Conservation (phyloP, 2,888 invertebrate genomes). For the Noctua janthina region DNA sequence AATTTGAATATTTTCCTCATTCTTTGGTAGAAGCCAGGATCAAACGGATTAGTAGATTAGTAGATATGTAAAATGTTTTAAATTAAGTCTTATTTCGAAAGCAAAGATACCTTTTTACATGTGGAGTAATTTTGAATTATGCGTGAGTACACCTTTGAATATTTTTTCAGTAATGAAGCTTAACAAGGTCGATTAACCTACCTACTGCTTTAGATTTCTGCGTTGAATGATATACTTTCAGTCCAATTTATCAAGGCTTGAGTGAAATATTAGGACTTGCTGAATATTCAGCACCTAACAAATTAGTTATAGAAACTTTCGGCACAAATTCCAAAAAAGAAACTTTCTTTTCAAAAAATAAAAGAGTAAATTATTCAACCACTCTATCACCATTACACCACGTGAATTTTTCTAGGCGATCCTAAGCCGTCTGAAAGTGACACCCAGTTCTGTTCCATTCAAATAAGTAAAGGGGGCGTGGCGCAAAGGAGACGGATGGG, state of each 20-base stretch:
- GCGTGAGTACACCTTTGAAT: background rate
- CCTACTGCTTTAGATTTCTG: slow-evolving; percentile 8
- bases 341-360: background rate
- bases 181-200: slow-evolving; percentile 1
- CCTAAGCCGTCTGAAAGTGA: slow-evolving; percentile 64
- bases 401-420: slow-evolving; percentile 52
- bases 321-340: background rate
- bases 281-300: background rate
- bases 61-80: slow-evolving; percentile 40
- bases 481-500: slow-evolving; percentile 75
- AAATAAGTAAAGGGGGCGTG: slow-evolving; percentile 73
- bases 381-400: slow-evolving; percentile 38
- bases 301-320: slow-evolving; percentile 6
- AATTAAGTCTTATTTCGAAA: slow-evolving; percentile 40
- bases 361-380: slow-evolving; percentile 15
- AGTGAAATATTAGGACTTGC: background rate
- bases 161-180: background rate
- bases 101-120: slow-evolving; percentile 38
- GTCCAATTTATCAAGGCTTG: background rate
- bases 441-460: slow-evolving; percentile 70
- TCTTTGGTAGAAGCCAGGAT: slow-evolving; percentile 40
- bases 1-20: slow-evolving; percentile 52
- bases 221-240: background rate
- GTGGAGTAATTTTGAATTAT: slow-evolving; percentile 28
- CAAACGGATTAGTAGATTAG: slow-evolving; percentile 47